Evolutionary conservation across 1,140 invertebrate species (phyloP).

Genomic region (Trichonephila clavata): DNA sequence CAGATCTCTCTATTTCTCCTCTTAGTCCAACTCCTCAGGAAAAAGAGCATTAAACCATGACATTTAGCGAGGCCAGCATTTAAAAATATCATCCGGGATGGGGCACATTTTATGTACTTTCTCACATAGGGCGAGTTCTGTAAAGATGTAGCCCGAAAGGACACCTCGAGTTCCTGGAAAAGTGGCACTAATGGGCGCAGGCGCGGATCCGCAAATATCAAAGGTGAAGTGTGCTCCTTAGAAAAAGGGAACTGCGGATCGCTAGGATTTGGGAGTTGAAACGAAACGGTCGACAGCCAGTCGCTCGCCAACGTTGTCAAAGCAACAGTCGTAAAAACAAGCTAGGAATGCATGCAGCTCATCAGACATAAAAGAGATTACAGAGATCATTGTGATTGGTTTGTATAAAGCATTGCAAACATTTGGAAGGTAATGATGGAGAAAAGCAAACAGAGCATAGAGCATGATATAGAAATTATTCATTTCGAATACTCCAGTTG

Average conservation of each 20-base stretch:
- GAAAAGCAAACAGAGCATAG: background rate
- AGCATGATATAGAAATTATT: background rate
- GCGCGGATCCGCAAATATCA: slow-evolving; percentile 65
- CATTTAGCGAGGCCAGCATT: background rate
- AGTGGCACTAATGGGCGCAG: slow-evolving; percentile 26
- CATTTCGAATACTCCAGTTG: too few species aligned
- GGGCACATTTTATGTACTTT: slow-evolving; percentile 24
- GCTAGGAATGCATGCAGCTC: background rate
- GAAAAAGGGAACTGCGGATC: slow-evolving; percentile 48
- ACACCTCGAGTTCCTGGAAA: slow-evolving; percentile 27
- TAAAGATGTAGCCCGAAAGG: slow-evolving; percentile 39
- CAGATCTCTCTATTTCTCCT: too few species aligned
- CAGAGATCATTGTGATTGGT: background rate
- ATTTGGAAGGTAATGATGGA: background rate
- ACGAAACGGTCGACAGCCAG: background rate
- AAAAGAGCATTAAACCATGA: background rate
- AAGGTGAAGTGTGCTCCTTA: slow-evolving; percentile 51
- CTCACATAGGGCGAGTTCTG: background rate
- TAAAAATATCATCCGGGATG: slow-evolving; percentile 16
- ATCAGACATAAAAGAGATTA: background rate
- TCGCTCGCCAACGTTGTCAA: background rate
- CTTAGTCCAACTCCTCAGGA: background rate
- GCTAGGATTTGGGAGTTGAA: slow-evolving; percentile 25
- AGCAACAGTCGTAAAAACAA: slow-evolving; percentile 10
- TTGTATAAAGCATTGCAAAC: background rate